Base-by-base conservation (phyloP, 92 coral and sea anemone species). In the Porites evermanni region DNA sequence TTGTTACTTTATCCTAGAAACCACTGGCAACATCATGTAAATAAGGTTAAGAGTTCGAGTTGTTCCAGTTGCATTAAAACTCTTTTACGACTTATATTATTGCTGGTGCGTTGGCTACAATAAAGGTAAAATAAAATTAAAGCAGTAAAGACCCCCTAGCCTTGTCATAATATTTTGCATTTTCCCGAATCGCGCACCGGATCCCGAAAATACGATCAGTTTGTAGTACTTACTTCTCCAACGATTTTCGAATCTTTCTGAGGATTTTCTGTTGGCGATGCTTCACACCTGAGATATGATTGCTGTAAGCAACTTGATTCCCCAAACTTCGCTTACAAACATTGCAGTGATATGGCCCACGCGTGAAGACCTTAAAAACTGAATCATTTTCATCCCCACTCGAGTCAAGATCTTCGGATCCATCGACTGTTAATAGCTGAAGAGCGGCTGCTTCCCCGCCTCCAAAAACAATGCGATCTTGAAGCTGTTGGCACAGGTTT, bases 231-330 rank as follows among this genome's bases (percentile, higher is more conserved):
- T 87, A 89, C 95, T 84, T 92, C 65, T 91, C 82, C 12, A 92
- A 75, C 60, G 93, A 85, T 67, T 68, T 77, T 47, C 89, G 81
- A 21, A 92, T 92, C 73, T 64, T 84, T 56, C 32, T 60, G 20
- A 92, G 87, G 72, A 92, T 89, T 10, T 53, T 17, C 71, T 92
- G 95, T 70, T 92, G 95, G 47, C 95, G 91, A 74, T 92, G 95
- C 16, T 61, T 89, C 70, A 92, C 90, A 21, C 67, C 78, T 19
- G 44, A 53, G 7, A 75, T 3, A 81, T 92, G 95, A 7, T 24
- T 80, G 7, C n/a, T 19, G 7, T 79, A 60, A 38, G 88, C 84
- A 0, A 1, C 32, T 1, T 4, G 50, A 56, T 18, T 82, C 5
- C 71, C 86, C 71, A 92, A 68, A 10, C 77, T 29, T n/a, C 84